A percentile compares a stretch with the other conserved stretches of the same genome.
Conservation (phyloP, 2,113 vertebrate species). For the Oryzias melastigma region DNA sequence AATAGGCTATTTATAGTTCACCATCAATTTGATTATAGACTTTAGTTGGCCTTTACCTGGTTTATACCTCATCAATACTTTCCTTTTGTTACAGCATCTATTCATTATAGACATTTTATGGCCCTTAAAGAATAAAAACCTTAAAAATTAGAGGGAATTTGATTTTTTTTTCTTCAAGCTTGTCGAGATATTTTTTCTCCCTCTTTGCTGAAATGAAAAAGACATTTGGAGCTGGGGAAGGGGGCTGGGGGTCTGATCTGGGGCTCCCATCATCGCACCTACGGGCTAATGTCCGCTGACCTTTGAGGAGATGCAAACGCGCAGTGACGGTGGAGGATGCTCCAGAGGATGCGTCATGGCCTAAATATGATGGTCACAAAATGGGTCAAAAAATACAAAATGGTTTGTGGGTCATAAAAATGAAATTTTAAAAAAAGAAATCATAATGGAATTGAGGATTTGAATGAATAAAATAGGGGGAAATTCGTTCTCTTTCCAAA, state of each 20-base stretch:
- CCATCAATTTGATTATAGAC: conserved; percentile 8
- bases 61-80: background rate
- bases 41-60: background rate
- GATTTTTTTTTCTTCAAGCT: conserved; percentile 12
- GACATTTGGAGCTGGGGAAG: conserved; percentile 36
- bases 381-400: background rate
- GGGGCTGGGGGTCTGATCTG: conserved; percentile 17
- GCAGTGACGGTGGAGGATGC: conserved; percentile 59
- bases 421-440: background rate
- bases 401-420: background rate
- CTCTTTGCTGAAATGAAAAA: conserved; percentile 26
- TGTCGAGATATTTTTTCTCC: conserved; percentile 30
- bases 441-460: background rate
- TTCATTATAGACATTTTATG: background rate
- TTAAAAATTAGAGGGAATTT: background rate
- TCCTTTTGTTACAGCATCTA: background rate
- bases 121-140: background rate
- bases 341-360: conserved; percentile 25
- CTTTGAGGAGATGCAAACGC: conserved; percentile 71
- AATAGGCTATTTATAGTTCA: conserved; percentile 20
- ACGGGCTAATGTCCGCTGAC: conserved; percentile 73
- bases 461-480: background rate
- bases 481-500: background rate
- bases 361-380: conserved; percentile 26
- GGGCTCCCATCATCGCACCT: conserved; percentile 48